phyloP scores from a whole-genome alignment of 2,888 invertebrate species.

The Cybosia mesomella region DNA sequence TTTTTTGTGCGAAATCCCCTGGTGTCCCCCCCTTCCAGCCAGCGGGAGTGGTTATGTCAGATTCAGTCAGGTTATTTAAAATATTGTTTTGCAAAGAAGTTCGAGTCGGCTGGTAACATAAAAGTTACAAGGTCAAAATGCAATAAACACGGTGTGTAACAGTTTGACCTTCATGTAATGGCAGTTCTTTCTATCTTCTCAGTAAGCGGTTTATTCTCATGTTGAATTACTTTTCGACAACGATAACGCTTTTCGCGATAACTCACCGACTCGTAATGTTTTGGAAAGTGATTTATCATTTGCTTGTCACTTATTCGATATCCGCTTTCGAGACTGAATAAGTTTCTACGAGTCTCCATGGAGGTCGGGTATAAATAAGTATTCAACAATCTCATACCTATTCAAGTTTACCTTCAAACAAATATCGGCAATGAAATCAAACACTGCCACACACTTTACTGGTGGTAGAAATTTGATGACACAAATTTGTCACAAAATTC shows the following conservation, averaged over 20 bases:
- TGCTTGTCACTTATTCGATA: slow-evolving; percentile 91
- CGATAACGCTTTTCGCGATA: slow-evolving; percentile 97
- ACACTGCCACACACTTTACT: too few species aligned
- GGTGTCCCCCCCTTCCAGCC: too few species aligned
- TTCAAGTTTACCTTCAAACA: slow-evolving; percentile 92
- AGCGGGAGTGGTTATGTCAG: too few species aligned
- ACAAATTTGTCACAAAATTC: too few species aligned
- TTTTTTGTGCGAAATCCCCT: too few species aligned
- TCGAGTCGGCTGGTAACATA: slow-evolving; percentile 97
- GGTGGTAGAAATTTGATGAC: too few species aligned
- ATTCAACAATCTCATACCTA: too few species aligned
- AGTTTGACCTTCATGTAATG: slow-evolving; percentile 85
- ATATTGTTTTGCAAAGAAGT: slow-evolving; percentile 98
- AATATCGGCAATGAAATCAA: not conserved
- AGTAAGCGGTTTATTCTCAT: slow-evolving; percentile 93
- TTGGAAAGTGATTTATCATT: slow-evolving; percentile 97
- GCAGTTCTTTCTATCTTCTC: slow-evolving; percentile 86
- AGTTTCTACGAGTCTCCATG: slow-evolving; percentile 94
- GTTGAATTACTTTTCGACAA: slow-evolving; percentile 96
- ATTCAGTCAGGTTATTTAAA: slow-evolving; percentile 96
- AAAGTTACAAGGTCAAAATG: slow-evolving; percentile 98
- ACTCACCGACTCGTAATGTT: slow-evolving; percentile 97
- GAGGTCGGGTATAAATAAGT: slow-evolving; percentile 94
- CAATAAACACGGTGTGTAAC: slow-evolving; percentile 91
- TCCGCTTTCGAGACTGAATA: slow-evolving; percentile 88